A percentile compares a stretch with the other conserved stretches of the same genome.
phyloP scores from a whole-genome alignment of 2,797 vertebrate genomes.

The Esox lucius region DNA sequence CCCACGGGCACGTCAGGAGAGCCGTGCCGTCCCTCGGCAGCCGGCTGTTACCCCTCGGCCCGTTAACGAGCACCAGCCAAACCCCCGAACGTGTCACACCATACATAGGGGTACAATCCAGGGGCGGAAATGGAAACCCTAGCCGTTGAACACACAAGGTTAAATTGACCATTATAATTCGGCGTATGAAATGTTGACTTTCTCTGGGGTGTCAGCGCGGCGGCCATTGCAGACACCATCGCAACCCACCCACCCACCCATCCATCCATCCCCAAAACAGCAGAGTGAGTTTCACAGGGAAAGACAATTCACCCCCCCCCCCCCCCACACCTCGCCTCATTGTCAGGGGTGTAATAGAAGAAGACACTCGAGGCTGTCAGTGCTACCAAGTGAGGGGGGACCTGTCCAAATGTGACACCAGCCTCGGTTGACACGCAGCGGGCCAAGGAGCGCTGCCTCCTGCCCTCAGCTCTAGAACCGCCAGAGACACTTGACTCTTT shows the following conservation, averaged over 20 bases:
- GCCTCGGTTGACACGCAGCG: neutral
- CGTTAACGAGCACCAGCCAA: neutral
- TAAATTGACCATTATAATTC: neutral
- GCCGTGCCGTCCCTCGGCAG: neutral
- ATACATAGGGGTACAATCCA: neutral
- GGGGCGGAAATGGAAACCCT: neutral
- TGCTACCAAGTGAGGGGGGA: constrained; percentile 10
- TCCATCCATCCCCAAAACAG: neutral
- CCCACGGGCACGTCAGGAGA: neutral
- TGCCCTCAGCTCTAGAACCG: neutral
- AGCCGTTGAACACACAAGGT: no score
- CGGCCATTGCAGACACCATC: no score
- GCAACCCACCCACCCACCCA: neutral
- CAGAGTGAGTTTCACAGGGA: constrained; percentile 18
- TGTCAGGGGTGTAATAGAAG: constrained; percentile 56
- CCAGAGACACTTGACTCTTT: neutral
- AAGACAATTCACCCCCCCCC: constrained; percentile 42
- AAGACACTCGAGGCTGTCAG: constrained; percentile 49
- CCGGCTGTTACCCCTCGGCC: constrained; percentile 15
- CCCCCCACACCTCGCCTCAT: constrained; percentile 37
- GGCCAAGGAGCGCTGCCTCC: neutral
- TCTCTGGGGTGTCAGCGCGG: neutral
- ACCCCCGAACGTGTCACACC: neutral
- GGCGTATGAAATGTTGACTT: neutral
- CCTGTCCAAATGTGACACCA: constrained; percentile 20